A percentile compares a stretch with the other conserved stretches of the same genome.
These are phyloP conservation scores for Callitettix versicolor DNA, from an alignment of 1,140 invertebrate genomes.

Conservation along the genomic window DNA sequence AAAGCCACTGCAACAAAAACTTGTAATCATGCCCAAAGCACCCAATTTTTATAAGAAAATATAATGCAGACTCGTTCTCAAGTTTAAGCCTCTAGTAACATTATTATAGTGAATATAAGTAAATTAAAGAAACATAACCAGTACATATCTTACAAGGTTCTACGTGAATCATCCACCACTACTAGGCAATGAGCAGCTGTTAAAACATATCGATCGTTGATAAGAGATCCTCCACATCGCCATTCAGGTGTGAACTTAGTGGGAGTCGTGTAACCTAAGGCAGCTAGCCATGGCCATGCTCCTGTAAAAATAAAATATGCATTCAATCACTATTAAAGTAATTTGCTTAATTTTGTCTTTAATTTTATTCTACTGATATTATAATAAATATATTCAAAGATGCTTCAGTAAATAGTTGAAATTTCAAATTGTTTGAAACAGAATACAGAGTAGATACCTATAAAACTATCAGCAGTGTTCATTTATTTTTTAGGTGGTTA, in stretches of 20 bases:
- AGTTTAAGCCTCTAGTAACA: too few relatives aligned
- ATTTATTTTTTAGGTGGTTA: too few relatives aligned
- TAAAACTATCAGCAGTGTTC: too few relatives aligned
- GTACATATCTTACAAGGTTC: slow-evolving; percentile 18
- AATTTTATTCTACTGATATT: neutral
- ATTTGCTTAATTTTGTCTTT: neutral
- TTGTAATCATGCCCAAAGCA: too few relatives aligned
- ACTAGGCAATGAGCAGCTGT: slow-evolving; percentile 40
- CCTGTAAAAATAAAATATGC: slow-evolving; percentile 15
- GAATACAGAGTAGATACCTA: too few relatives aligned
- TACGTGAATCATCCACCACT: slow-evolving; percentile 5
- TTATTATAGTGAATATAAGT: too few relatives aligned
- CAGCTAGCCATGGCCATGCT: slow-evolving; percentile 25
- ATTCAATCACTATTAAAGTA: neutral
- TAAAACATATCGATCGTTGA: slow-evolving; percentile 47
- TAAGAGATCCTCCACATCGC: slow-evolving; percentile 60
- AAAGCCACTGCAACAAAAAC: too few relatives aligned
- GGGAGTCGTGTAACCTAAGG: slow-evolving; percentile 44
- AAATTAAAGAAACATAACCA: too few relatives aligned
- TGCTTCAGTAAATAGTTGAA: neutral
- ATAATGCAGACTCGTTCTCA: too few relatives aligned
- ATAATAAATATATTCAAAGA: neutral
- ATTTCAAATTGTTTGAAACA: too few relatives aligned
- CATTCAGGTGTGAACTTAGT: slow-evolving; percentile 23
- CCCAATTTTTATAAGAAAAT: too few relatives aligned